A percentile compares a stretch with the other conserved stretches of the same genome.
Evolutionary conservation across 2,888 invertebrate species (phyloP).

Genomic region (Bugula neritina): DNA sequence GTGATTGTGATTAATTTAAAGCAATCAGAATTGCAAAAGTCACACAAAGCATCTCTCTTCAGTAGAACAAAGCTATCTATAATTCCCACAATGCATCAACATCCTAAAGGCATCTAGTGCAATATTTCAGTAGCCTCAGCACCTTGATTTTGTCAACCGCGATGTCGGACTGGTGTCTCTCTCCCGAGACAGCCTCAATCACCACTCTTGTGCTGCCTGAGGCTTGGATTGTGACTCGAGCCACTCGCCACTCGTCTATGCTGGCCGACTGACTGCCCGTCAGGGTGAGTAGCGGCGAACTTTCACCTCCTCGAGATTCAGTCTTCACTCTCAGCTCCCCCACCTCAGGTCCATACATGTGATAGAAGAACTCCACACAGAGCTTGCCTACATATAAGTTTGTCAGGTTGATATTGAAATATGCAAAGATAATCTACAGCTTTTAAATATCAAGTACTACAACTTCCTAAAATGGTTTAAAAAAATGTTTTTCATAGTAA

Average conservation of each 20-base stretch:
- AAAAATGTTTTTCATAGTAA: no score
- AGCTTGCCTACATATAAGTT: background rate
- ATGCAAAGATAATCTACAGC: no score
- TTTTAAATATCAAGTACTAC: no score
- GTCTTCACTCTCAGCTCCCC: background rate
- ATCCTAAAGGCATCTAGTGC: no score
- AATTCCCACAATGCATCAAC: no score
- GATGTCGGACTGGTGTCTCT: slow-evolving; percentile 11
- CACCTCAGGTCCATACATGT: slow-evolving; percentile 1
- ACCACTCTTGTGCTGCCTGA: background rate
- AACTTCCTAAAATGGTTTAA: no score
- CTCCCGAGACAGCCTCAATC: slow-evolving; percentile 6
- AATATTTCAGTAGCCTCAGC: no score
- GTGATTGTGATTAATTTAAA: no score
- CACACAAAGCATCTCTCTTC: no score
- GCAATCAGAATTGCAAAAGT: no score
- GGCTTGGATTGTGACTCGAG: background rate
- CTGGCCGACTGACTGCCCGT: slow-evolving; percentile 3
- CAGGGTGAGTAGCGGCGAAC: background rate
- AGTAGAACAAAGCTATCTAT: no score
- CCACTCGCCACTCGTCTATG: background rate
- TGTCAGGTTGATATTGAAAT: no score
- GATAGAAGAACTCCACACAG: slow-evolving; percentile 18
- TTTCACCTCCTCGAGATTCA: background rate
- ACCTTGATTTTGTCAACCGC: slow-evolving; percentile 14